Conservation (phyloP, 2,797 vertebrate species). For the Tinamus major region DNA sequence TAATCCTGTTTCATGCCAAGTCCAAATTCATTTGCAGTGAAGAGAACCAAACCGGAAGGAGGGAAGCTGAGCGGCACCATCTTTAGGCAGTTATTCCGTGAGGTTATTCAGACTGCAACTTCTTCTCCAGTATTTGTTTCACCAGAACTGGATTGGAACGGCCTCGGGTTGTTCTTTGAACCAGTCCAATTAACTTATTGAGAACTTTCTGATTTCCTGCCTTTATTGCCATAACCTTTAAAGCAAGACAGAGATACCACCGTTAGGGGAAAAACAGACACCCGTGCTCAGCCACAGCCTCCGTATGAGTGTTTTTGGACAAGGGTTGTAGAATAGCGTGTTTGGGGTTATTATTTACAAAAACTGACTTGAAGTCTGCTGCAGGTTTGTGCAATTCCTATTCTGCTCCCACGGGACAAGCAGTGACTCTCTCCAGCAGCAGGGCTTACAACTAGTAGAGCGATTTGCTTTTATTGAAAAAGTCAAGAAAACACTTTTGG, state of each 20-base stretch:
- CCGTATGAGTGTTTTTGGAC: background rate
- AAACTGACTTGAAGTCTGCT: slow-evolving; percentile 13
- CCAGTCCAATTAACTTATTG: slow-evolving; percentile 92
- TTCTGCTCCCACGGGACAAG: background rate
- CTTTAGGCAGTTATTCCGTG: background rate
- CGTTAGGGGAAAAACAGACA: background rate
- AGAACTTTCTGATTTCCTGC: slow-evolving; percentile 89
- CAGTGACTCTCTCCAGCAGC: slow-evolving; percentile 3
- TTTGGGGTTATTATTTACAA: slow-evolving; percentile 10
- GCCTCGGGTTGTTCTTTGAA: slow-evolving; percentile 88
- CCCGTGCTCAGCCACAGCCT: background rate
- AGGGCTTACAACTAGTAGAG: background rate
- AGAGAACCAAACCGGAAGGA: background rate
- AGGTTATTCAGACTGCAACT: slow-evolving; percentile 78
- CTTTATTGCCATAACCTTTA: slow-evolving; percentile 87
- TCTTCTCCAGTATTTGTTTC: slow-evolving; percentile 86
- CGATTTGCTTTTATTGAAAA: background rate
- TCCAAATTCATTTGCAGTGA: background rate
- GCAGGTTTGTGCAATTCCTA: background rate
- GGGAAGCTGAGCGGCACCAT: accelerated
- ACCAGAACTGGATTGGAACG: slow-evolving; percentile 87
- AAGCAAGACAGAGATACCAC: background rate
- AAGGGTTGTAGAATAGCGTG: background rate
- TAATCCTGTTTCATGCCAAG: accelerated
- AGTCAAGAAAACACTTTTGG: background rate